Evolutionary conservation across 2,888 invertebrate genomes (phyloP).

Genomic region (Lithophane ornitopus): DNA sequence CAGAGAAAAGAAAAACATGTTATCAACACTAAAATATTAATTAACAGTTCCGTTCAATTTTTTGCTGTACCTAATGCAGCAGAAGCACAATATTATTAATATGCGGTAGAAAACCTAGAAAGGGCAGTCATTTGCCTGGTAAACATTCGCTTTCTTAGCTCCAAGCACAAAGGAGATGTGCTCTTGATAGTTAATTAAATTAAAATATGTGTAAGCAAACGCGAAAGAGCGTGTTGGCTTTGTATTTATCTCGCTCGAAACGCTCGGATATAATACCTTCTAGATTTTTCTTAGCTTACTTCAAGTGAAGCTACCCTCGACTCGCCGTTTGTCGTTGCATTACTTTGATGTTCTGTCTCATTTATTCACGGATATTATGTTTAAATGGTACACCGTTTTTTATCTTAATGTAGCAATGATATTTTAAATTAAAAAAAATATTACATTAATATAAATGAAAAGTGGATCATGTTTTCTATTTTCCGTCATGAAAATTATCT

Average conservation of each 20-base stretch:
- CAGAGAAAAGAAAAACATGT: constrained; percentile 1
- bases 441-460: background rate
- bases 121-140: constrained; percentile 76
- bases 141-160: constrained; percentile 77
- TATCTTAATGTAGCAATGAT: background rate
- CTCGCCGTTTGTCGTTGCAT: background rate
- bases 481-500: background rate
- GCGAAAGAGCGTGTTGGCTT: constrained; percentile 65
- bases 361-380: constrained; percentile 1
- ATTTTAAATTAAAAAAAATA: too few species aligned
- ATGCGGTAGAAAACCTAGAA: constrained; percentile 70
- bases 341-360: constrained; percentile 29
- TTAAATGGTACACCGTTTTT: background rate
- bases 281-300: constrained; percentile 60
- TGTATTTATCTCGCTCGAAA: constrained; percentile 65
- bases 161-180: constrained; percentile 81
- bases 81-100: constrained; percentile 75
- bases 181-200: constrained; percentile 87
- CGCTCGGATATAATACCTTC: constrained; percentile 49
- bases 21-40: constrained; percentile 69
- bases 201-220: constrained; percentile 77
- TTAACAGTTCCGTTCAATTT: constrained; percentile 71
- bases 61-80: constrained; percentile 72
- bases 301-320: constrained; percentile 14
- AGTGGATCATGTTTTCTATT: background rate